Evolutionary conservation across 2,888 invertebrate species (phyloP).

Genomic region (Drosophila subsilvestris): DNA sequence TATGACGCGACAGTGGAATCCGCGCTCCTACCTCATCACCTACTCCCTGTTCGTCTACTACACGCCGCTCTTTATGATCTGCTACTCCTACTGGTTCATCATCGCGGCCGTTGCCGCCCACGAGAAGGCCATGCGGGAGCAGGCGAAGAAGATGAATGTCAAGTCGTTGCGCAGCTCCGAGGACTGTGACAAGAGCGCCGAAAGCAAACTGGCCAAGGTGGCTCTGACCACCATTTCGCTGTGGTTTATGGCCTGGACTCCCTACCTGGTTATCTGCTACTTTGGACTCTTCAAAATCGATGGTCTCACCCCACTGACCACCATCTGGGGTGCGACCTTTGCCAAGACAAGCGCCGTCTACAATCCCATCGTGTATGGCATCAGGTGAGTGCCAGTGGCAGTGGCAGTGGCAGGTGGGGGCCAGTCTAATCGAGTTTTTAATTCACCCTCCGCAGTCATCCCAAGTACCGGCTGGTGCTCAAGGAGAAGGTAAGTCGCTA

Average conservation of each 20-base stretch:
- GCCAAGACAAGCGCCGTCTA: constrained; percentile 96
- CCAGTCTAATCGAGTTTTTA: background rate
- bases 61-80: constrained; percentile 90
- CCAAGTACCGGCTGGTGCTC: constrained; percentile 87
- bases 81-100: constrained; percentile 95
- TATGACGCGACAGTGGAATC: constrained; percentile 89
- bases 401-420: too few relatives aligned
- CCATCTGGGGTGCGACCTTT: constrained; percentile 95
- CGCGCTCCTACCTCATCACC: constrained; percentile 91
- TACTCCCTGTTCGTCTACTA: constrained; percentile 92
- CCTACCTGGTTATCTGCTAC: constrained; percentile 93
- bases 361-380: constrained; percentile 95
- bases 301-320: constrained; percentile 90
- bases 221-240: constrained; percentile 94
- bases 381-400: constrained; percentile 86
- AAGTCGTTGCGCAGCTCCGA: constrained; percentile 93
- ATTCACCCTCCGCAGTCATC: constrained; percentile 84
- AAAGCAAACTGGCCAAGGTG: constrained; percentile 94
- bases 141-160: constrained; percentile 97
- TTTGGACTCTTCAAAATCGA: constrained; percentile 91
- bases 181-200: constrained; percentile 91
- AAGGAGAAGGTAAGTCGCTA: constrained; percentile 83
- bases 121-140: constrained; percentile 93
- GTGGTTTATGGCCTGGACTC: constrained; percentile 97
- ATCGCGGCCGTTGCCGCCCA: constrained; percentile 88